Evolutionary conservation across 2,888 invertebrate genomes (phyloP), one percentile per base, ranked within the genome.

Genomic region (Laspeyria flexula): DNA sequence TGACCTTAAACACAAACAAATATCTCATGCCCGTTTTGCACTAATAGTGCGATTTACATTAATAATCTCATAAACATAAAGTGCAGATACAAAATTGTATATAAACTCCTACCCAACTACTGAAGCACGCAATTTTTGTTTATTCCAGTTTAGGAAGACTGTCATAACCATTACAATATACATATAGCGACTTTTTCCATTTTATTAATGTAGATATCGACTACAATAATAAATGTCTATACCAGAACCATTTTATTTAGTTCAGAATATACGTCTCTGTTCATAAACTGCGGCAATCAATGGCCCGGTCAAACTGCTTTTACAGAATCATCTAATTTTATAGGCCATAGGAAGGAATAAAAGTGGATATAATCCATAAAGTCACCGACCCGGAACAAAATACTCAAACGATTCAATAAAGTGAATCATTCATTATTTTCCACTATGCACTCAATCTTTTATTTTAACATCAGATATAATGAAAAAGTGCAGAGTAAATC

Each of bases 321-420:
- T 41, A 58, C 58, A 59, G 18, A 40, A 46, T 13, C 15, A 50
- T 43, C 25, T 46, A 43, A 40, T 45, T 62, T 52, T 50, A 47
- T 46, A 35, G 52, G 29, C 38, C 29, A 37, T 38, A 41, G n/a
- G 33, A 29, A 43, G 44, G 43, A 43, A 39, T 49, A 57, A 55
- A 67, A 64, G 37, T 30, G 31, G 39, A 42, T 51, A 45, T 52
- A 27, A 39, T 48, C 49, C 41, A 60, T 50, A 60, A 64, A 63
- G 29, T 43, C 16, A 25, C 12, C 39, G 56, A 47, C 13, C 35
- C 25, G 43, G 13, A 47, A 48, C 43, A 35, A 52, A 18, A 60
- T 45, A 51, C 27, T 42, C 25, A 11, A 12, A 39, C 43, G 34
- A 35, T 59, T 43, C 15, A n/a, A 44, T 40, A 38, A 11, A 46